These are phyloP conservation scores for Ormyrus rosae DNA, from an alignment of 2,888 invertebrate genomes.

Conservation along the genomic window DNA sequence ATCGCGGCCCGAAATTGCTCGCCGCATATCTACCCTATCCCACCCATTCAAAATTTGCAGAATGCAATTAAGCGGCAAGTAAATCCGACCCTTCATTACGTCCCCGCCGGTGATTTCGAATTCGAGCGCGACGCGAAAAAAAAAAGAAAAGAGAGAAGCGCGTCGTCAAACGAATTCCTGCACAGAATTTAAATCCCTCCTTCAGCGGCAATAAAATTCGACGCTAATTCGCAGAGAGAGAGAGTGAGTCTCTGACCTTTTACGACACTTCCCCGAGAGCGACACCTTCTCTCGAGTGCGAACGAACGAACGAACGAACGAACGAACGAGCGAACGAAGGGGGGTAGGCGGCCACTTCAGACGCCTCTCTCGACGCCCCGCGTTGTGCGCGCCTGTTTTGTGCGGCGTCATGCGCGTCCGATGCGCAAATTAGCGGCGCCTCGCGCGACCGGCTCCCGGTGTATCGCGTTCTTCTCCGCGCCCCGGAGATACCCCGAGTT, in stretches of 20 bases:
- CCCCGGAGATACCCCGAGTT: no score
- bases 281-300: background rate
- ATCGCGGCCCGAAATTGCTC: no score
- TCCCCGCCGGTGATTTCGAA: no score
- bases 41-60: no score
- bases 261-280: background rate
- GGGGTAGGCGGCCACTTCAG: background rate
- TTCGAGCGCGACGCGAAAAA: no score
- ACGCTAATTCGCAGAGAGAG: conserved; percentile 33
- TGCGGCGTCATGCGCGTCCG: background rate
- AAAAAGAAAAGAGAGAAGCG: no score
- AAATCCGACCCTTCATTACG: background rate
- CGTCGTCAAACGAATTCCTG: no score
- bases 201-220: conserved; percentile 25
- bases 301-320: background rate
- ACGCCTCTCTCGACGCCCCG: background rate
- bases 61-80: background rate
- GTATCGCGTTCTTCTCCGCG: no score
- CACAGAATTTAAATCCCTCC: background rate
- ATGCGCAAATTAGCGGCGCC: conserved; percentile 15
- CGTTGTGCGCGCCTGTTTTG: background rate
- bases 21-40: no score
- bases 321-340: background rate
- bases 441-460: background rate
- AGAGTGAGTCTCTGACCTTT: conserved; percentile 21